phyloP scores from a whole-genome alignment of 2,888 invertebrate genomes.

The Trissoscelio sp. region DNA sequence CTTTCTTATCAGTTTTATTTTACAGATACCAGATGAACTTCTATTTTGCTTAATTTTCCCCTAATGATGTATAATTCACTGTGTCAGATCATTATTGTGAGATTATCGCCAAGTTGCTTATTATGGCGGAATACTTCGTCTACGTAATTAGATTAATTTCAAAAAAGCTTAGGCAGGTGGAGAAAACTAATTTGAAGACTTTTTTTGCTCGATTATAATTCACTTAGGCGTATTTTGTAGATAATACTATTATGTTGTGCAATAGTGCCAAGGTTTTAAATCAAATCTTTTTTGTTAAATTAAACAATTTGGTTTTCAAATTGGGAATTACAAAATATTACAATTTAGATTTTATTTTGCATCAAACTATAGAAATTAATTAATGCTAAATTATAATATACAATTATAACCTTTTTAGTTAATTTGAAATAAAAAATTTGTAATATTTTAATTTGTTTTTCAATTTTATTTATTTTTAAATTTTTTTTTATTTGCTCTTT shows the following conservation, averaged over 20 bases:
- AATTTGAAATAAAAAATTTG: no score
- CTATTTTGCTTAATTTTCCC: not conserved
- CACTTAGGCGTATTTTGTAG: conserved; percentile 24
- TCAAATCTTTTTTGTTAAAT: no score
- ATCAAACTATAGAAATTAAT: no score
- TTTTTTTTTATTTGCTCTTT: no score
- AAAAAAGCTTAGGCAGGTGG: conserved; percentile 43
- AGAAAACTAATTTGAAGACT: conserved; percentile 14
- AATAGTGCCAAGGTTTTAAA: no score
- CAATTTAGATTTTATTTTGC: no score
- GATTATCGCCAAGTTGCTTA: conserved; percentile 1
- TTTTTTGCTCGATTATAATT: conserved; percentile 39
- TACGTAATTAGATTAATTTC: conserved; percentile 28
- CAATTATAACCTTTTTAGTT: no score
- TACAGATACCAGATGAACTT: not conserved
- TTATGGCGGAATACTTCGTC: not conserved
- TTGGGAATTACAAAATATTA: no score
- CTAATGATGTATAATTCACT: conserved; percentile 2
- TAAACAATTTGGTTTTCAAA: no score
- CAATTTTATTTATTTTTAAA: no score
- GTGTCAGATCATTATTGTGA: conserved; percentile 1
- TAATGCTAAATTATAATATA: no score
- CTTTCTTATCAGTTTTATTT: conserved; percentile 35
- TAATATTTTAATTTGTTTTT: no score
- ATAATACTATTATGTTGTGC: not conserved